A percentile compares a stretch with the other conserved stretches of the same genome.
These are phyloP conservation scores for Ganaspis brasiliensis DNA, from an alignment of 2,888 invertebrate species.

Conservation along the genomic window DNA sequence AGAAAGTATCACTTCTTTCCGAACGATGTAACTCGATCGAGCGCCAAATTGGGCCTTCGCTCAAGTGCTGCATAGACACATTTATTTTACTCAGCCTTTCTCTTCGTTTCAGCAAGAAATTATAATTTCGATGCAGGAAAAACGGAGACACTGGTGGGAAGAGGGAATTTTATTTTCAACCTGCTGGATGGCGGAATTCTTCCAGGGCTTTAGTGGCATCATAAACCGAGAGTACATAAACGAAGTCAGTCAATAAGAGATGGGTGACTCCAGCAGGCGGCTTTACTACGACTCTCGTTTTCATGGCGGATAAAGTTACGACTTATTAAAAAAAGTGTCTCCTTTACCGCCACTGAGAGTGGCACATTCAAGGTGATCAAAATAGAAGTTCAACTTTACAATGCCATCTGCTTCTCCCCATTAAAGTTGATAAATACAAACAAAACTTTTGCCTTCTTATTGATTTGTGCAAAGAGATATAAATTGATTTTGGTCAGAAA, in stretches of 20 bases:
- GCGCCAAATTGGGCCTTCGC: constrained; percentile 68
- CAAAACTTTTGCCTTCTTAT: constrained; percentile 46
- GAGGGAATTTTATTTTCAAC: constrained; percentile 70
- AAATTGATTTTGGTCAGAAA: too few relatives aligned
- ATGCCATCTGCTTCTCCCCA: constrained; percentile 24
- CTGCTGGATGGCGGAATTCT: constrained; percentile 27
- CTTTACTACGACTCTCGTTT: constrained; percentile 70
- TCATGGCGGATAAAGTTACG: constrained; percentile 73
- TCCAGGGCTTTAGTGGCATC: constrained; percentile 70
- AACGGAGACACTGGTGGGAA: constrained; percentile 34
- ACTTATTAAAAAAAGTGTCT: constrained; percentile 74
- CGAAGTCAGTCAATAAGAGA: constrained; percentile 77
- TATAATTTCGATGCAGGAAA: not conserved
- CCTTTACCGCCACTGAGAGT: constrained; percentile 48
- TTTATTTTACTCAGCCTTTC: constrained; percentile 33
- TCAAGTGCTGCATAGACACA: constrained; percentile 23
- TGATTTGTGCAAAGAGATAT: not conserved
- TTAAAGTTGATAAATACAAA: constrained; percentile 8
- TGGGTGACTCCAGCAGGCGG: constrained; percentile 51
- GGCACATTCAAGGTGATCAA: constrained; percentile 54
- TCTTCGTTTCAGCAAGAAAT: constrained; percentile 7
- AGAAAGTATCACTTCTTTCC: constrained; percentile 76
- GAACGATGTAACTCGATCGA: constrained; percentile 72
- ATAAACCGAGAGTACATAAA: constrained; percentile 78
- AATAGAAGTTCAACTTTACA: constrained; percentile 51